These are phyloP conservation scores for Capromys pilorides DNA, from an alignment of 2,797 vertebrate species.

Conservation along the genomic window DNA sequence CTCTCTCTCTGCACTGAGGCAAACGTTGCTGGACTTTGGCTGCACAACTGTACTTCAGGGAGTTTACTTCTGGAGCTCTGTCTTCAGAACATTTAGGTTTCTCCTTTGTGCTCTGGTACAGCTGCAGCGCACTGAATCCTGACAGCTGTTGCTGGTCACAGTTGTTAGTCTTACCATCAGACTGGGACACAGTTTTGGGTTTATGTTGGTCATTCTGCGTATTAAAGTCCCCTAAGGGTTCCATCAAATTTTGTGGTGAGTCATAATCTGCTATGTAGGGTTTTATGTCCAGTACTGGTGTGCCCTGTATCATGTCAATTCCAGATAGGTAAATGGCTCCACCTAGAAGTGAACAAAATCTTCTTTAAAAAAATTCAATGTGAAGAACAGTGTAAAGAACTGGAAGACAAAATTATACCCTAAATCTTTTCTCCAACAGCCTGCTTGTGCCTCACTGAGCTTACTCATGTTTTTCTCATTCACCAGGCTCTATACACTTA, in stretches of 20 bases:
- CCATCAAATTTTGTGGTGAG: conserved; percentile 81
- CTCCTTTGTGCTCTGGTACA: neutral
- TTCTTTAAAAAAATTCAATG: conserved; percentile 10
- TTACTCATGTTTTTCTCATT: neutral
- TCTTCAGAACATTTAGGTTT: neutral
- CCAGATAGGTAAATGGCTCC: conserved; percentile 90
- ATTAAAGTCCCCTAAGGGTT: conserved; percentile 46
- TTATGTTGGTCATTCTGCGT: neutral
- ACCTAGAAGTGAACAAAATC: conserved; percentile 82
- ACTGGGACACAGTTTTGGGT: neutral
- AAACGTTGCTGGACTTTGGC: neutral
- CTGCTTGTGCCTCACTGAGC: neutral
- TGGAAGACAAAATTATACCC: neutral
- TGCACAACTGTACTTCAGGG: rapidly evolving
- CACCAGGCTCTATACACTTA: neutral
- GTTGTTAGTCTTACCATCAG: neutral
- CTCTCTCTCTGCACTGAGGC: neutral
- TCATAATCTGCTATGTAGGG: conserved; percentile 94
- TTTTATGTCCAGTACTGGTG: conserved; percentile 93
- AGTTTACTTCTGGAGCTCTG: conserved; percentile 8
- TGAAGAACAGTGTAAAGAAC: neutral
- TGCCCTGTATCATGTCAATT: conserved; percentile 93
- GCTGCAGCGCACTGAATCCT: neutral
- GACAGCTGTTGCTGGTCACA: conserved; percentile 24
- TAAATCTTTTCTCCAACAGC: neutral